Conservation (phyloP, 2,797 vertebrate species). For the Lacerta agilis region DNA sequence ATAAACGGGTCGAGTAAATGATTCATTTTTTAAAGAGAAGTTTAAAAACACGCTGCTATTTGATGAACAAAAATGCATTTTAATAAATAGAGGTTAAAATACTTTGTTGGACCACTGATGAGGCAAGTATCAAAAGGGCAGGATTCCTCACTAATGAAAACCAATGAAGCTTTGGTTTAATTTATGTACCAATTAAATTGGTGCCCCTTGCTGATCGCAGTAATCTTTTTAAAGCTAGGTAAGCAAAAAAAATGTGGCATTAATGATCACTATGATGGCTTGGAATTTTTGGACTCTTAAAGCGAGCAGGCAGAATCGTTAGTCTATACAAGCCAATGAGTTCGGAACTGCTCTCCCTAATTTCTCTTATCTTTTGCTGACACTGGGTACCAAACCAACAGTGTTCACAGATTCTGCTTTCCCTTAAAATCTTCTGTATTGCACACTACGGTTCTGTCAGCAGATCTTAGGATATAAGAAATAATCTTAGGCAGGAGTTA, state of each 20-base stretch:
- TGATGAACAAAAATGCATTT: slow-evolving; percentile 12
- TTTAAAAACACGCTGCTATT: slow-evolving; percentile 36
- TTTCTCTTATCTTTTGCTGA: slow-evolving; percentile 34
- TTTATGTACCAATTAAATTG: slow-evolving; percentile 42
- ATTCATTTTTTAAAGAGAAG: slow-evolving; percentile 32
- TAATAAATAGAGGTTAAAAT: slow-evolving; percentile 31
- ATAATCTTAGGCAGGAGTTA: background rate
- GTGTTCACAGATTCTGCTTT: background rate
- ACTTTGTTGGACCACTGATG: slow-evolving; percentile 6
- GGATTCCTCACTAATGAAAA: slow-evolving; percentile 41
- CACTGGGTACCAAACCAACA: slow-evolving; percentile 10
- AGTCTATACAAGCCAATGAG: slow-evolving; percentile 14
- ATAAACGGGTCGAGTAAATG: slow-evolving; percentile 30
- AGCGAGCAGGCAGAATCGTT: slow-evolving; percentile 36
- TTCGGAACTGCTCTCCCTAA: slow-evolving; percentile 41
- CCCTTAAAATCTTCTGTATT: background rate
- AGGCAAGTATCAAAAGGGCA: slow-evolving; percentile 38
- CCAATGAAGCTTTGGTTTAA: slow-evolving; percentile 50
- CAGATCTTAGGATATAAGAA: background rate
- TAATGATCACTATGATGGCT: slow-evolving; percentile 59
- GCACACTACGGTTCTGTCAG: background rate
- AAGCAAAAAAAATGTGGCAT: slow-evolving; percentile 57
- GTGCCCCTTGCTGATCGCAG: slow-evolving; percentile 52
- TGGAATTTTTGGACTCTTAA: slow-evolving; percentile 48
- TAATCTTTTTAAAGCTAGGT: slow-evolving; percentile 62